phyloP scores from a whole-genome alignment of 2,888 invertebrate species.

The Chalcosyrphus nemorum region DNA sequence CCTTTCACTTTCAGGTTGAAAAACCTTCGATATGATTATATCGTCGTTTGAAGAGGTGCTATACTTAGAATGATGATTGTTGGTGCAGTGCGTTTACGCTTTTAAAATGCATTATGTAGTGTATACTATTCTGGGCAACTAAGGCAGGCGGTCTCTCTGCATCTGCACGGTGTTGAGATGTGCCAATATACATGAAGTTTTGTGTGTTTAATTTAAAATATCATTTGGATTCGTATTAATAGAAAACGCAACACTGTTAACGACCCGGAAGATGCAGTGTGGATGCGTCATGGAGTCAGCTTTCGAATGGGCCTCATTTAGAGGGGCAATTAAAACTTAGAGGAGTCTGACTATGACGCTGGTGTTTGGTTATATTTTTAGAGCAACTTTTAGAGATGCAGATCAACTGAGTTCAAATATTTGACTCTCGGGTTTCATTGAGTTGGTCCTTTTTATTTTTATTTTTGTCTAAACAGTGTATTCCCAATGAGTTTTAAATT shows the following conservation, averaged over 20 bases:
- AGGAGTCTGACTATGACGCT: not conserved
- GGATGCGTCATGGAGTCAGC: slow-evolving; percentile 33
- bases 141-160: slow-evolving; percentile 13
- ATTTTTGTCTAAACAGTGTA: no score
- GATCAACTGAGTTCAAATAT: not conserved
- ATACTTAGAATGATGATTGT: slow-evolving; percentile 35
- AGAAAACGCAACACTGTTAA: slow-evolving; percentile 7
- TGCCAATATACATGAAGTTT: slow-evolving; percentile 1
- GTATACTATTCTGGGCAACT: slow-evolving; percentile 25
- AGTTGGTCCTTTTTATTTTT: no score
- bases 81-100: slow-evolving; percentile 24
- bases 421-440: no score
- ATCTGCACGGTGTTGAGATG: not conserved
- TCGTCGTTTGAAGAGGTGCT: slow-evolving; percentile 6
- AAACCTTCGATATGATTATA: slow-evolving; percentile 33
- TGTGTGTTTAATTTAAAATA: slow-evolving; percentile 34
- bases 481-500: no score
- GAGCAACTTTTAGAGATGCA: not conserved
- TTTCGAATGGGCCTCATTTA: not conserved
- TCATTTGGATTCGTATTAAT: slow-evolving; percentile 30
- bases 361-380: slow-evolving; percentile 2
- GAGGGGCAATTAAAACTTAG: not conserved
- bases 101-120: slow-evolving; percentile 11
- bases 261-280: slow-evolving; percentile 36
- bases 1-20: slow-evolving; percentile 62